Base-by-base conservation (phyloP, 2,797 vertebrate species). In the Holocentrus rufus region DNA sequence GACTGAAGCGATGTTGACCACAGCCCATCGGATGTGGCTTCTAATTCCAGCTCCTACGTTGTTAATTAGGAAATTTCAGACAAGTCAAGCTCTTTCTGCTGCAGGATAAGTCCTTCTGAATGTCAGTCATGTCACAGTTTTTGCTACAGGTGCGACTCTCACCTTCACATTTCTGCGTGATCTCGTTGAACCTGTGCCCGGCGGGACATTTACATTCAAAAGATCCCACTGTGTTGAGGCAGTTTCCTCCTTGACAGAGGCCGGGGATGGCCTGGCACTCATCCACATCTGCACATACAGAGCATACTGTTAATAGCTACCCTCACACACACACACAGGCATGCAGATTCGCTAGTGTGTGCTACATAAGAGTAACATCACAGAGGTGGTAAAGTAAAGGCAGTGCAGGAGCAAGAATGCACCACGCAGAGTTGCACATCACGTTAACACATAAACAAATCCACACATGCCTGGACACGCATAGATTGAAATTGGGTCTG, bases 201-300 rank as follows among this genome's bases (percentile, higher is more conserved):
- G 97, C 97, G 64, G 97, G 97, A 90, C 98, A 99, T 92, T 96
- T 98, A 92, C 98, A 99, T 94, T 99, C 97, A 87, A 99, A 99
- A 90, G 98, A 99, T 88, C 98, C 98, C 81, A 98, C 97, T 50
- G 97, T 99, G 94, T 99, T 99, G 94, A 99, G 95, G 85, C 98
- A 99, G 93, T 96, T 97, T 93, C 97, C 97, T 84, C 97, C 97
- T 85, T 97, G 96, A 94, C 98, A 99, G 91, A 98, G 95, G 77
- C 97, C 98, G 87, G 98, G 97, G 92, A 99, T 98, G 87, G 97
- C 98, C 92, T 99, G 96, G 95, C 98, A 99, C 92, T 99, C 98
- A 50, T 99, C 97, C 95, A 99, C 98, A 93, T 99, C 97, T 99
- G 90, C 82, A 82, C 54, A 83, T 22, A 70, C 56, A 91, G 13